phyloP scores from a whole-genome alignment of 2,113 vertebrate genomes.

The Benitochromis conjunctus region DNA sequence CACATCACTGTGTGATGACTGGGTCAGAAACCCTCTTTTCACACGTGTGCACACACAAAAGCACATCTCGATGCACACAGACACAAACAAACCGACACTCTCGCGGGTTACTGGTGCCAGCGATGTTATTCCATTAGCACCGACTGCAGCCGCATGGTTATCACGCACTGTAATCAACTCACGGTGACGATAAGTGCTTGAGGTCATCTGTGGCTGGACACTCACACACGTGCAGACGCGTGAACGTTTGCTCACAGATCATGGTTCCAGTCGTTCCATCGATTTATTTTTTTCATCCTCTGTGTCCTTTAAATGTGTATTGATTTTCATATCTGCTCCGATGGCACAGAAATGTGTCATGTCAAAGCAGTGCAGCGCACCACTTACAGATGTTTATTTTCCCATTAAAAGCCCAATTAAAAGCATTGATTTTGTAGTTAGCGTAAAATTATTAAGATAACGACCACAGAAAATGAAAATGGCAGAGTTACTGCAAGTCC shows the following conservation, averaged over 20 bases:
- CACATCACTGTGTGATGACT: slow-evolving; percentile 10
- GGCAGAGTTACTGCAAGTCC: not conserved
- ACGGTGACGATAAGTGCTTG: not conserved
- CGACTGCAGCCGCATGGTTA: slow-evolving; percentile 14
- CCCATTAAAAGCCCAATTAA: not conserved
- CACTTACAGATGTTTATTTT: not conserved
- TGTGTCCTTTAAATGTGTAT: not conserved
- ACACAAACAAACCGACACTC: not conserved
- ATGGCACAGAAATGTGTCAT: not conserved
- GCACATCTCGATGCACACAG: not conserved
- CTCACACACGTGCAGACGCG: not conserved
- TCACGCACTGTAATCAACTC: not conserved
- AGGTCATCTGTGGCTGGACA: not conserved
- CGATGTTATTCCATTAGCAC: slow-evolving; percentile 14
- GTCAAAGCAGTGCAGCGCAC: not conserved
- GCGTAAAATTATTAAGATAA: not conserved
- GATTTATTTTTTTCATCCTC: not conserved
- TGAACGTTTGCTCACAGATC: not conserved
- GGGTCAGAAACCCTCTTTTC: not conserved
- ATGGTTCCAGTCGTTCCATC: not conserved
- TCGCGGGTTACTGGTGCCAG: not conserved
- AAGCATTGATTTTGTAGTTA: not conserved
- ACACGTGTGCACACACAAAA: not conserved
- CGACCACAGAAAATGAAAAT: not conserved
- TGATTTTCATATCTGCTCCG: not conserved